Percentiles rank a stretch among this genome's conserved stretches.
Evolutionary conservation across 2,888 invertebrate species (phyloP).

Genomic region (Shargacucullia verbasci): DNA sequence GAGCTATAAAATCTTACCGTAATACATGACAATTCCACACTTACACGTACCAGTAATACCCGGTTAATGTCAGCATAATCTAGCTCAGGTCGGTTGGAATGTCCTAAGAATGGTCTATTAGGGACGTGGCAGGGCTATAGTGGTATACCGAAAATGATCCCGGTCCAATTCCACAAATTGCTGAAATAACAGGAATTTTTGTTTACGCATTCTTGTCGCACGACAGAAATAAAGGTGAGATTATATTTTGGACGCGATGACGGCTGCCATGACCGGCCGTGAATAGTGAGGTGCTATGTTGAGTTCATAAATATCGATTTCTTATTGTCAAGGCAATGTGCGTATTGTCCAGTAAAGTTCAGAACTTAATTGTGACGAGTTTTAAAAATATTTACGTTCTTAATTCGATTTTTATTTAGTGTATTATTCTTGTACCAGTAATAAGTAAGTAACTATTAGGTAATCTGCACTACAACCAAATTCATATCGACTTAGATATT

Average conservation of each 20-base stretch:
- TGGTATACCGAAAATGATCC: constrained; percentile 48
- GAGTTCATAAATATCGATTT: constrained; percentile 44
- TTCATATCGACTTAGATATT: no score
- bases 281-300: constrained; percentile 44
- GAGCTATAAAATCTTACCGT: constrained; percentile 18
- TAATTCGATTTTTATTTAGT: not conserved
- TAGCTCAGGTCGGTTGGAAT: constrained; percentile 55
- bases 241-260: constrained; percentile 61
- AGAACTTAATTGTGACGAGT: no score
- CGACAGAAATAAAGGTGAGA: constrained; percentile 69
- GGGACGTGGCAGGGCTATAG: constrained; percentile 61
- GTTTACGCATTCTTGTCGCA: constrained; percentile 71
- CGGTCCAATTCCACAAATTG: constrained; percentile 55
- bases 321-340: constrained; percentile 31
- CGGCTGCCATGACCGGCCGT: constrained; percentile 15
- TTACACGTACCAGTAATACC: constrained; percentile 21
- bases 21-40: constrained; percentile 29
- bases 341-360: no score
- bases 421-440: no score
- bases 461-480: no score
- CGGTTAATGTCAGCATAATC: constrained; percentile 33
- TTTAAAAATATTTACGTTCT: no score
- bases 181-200: constrained; percentile 68
- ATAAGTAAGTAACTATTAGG: no score
- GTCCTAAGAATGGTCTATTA: constrained; percentile 67